These are phyloP conservation scores for Tragulus kanchil DNA, from an alignment of 2,113 vertebrate genomes.

Conservation along the genomic window DNA sequence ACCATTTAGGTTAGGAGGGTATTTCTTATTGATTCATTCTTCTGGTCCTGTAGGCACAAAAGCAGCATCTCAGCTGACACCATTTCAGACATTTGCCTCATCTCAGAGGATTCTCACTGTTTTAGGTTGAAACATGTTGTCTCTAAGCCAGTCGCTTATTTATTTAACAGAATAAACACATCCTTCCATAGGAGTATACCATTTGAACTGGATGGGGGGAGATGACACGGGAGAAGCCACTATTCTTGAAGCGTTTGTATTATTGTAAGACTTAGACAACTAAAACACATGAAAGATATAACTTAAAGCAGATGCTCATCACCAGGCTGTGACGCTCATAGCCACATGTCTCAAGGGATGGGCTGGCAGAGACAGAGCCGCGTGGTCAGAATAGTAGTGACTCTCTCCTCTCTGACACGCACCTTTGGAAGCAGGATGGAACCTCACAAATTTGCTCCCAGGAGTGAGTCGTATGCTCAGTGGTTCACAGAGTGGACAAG, in stretches of 20 bases:
- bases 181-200: not conserved
- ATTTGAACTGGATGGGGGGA: not conserved
- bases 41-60: not conserved
- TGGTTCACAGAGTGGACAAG: not conserved
- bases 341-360: too few species aligned
- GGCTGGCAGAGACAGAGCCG: not conserved
- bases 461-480: not conserved
- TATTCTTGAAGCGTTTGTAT: not conserved
- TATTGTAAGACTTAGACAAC: not conserved
- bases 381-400: fast-evolving
- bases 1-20: not conserved
- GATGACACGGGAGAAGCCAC: not conserved
- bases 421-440: not conserved
- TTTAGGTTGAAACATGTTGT: not conserved
- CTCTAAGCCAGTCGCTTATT: not conserved
- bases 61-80: not conserved
- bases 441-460: not conserved
- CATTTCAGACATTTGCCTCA: not conserved
- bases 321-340: not conserved
- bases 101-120: not conserved
- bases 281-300: not conserved
- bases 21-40: not conserved
- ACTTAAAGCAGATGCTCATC: not conserved
- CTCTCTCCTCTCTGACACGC: not conserved
- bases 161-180: not conserved